phyloP scores from a whole-genome alignment of 1,140 invertebrate species.

The Lepidostoma basale region DNA sequence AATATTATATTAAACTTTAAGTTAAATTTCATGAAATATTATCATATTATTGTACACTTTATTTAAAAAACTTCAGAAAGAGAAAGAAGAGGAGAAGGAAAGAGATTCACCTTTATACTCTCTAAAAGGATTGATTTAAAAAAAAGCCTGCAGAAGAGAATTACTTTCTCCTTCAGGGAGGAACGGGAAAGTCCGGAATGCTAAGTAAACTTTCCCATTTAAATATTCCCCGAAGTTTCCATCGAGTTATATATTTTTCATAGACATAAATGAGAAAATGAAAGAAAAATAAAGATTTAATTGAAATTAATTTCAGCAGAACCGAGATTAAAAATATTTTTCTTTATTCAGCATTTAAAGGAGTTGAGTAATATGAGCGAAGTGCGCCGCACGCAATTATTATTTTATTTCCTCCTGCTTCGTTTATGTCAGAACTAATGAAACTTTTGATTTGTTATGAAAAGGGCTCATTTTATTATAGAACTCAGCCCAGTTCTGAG shows the following conservation, averaged over 20 bases:
- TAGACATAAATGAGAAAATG: constrained; percentile 37
- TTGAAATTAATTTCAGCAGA: constrained; percentile 45
- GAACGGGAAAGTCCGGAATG: neutral
- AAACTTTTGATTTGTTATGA: constrained; percentile 33
- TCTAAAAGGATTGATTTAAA: no score
- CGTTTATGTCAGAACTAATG: constrained; percentile 30
- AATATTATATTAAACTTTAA: no score
- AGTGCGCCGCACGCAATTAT: constrained; percentile 36
- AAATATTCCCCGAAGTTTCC: constrained; percentile 35
- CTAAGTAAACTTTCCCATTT: constrained; percentile 42
- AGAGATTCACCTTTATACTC: no score
- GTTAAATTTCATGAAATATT: no score
- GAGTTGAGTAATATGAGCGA: constrained; percentile 40
- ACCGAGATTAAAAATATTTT: constrained; percentile 42
- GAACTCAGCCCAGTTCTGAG: neutral
- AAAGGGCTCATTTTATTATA: constrained; percentile 12
- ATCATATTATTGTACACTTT: no score
- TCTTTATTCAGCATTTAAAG: constrained; percentile 39
- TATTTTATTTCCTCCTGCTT: constrained; percentile 32
- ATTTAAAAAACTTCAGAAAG: no score
- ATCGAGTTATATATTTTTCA: constrained; percentile 33
- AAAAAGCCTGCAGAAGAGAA: no score
- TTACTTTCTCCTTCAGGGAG: neutral
- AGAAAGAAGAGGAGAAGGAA: no score
- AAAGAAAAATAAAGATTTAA: constrained; percentile 46